Evolutionary conservation across 2,797 vertebrate species (phyloP), one percentile per base, ranked within the genome.

Genomic region (Hipposideros larvatus): DNA sequence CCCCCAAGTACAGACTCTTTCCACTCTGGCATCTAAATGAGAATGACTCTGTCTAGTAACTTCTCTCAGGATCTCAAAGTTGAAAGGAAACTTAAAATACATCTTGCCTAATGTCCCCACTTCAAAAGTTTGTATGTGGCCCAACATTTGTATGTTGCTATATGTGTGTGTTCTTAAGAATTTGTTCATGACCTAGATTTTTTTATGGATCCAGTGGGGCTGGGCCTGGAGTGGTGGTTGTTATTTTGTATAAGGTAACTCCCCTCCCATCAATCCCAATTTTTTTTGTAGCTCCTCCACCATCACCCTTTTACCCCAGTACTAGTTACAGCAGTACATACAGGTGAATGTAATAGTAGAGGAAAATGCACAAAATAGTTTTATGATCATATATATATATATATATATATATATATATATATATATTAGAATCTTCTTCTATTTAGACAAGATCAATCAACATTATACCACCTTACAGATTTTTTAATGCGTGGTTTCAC

Each of bases 51-150:
- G 48, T 61, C 53, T 65, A 26, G 11, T 61, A 90, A 89, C 28
- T 43, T 66, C 24, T 71, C 57, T 55, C n/a, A 59, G 91, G 78
- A 88, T 70, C 66, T 90, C 77, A 70, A 55, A 90, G 53, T 86
- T 41, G 63, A 87, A 74, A 68, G 31, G 31, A 70, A 37, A 2
- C 24, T 87, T 83, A 85, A 78, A 92, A 59, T 65, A 55, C 28
- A 55, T 43, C 74, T 41, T 46, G 34, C 22, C 91, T 48, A 13
- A 22, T 28, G 22, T 5, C 61, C 24, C 9, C 10, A 79, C 31
- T 55, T 84, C n/a, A 65, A 55, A 90, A 94, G 28, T 51, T 87
- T 55, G 11, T 16, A 8, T 26, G 10, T 68, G 48, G n/a, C 28
- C 74, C 70, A 68, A 26, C 46, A 19, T 59, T 21, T 59, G 59